These are phyloP conservation scores for Eleutherodactylus coqui DNA, from an alignment of 2,797 vertebrate genomes.

Conservation along the genomic window DNA sequence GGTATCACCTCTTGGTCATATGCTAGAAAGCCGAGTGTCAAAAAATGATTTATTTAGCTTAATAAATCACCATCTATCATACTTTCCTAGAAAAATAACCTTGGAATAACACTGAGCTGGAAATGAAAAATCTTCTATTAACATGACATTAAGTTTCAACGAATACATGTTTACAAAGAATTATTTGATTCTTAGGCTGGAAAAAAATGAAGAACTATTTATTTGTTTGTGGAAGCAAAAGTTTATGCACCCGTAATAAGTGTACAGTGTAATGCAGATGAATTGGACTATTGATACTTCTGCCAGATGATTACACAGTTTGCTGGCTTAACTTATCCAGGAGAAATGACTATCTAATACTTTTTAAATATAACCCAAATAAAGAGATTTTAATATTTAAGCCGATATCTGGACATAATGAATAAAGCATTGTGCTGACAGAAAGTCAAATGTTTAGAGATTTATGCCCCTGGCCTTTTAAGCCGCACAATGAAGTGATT, in stretches of 20 bases:
- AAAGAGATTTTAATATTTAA: constrained; percentile 58
- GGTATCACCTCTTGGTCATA: constrained; percentile 54
- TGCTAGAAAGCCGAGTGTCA: constrained; percentile 60
- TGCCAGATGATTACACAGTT: constrained; percentile 66
- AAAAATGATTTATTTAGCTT: constrained; percentile 64
- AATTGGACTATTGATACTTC: constrained; percentile 68
- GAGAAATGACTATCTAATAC: constrained; percentile 55
- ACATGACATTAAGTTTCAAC: constrained; percentile 57
- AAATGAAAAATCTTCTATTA: constrained; percentile 62
- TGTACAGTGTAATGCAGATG: constrained; percentile 64
- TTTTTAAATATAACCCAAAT: constrained; percentile 28
- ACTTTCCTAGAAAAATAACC: constrained; percentile 64
- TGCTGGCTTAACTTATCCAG: constrained; percentile 43
- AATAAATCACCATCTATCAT: constrained; percentile 64
- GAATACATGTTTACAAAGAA: constrained; percentile 61
- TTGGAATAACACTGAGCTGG: constrained; percentile 57
- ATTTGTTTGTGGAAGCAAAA: constrained; percentile 63
- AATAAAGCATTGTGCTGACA: constrained; percentile 60
- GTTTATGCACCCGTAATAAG: constrained; percentile 61
- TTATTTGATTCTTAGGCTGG: constrained; percentile 58
- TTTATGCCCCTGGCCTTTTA: background rate
- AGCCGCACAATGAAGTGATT: constrained; percentile 38
- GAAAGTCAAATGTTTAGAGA: constrained; percentile 39
- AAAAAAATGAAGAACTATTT: constrained; percentile 53
- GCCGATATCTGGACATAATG: constrained; percentile 32